These are phyloP conservation scores for Drosophila subobscura DNA, from an alignment of 1,140 invertebrate species.

Conservation along the genomic window DNA sequence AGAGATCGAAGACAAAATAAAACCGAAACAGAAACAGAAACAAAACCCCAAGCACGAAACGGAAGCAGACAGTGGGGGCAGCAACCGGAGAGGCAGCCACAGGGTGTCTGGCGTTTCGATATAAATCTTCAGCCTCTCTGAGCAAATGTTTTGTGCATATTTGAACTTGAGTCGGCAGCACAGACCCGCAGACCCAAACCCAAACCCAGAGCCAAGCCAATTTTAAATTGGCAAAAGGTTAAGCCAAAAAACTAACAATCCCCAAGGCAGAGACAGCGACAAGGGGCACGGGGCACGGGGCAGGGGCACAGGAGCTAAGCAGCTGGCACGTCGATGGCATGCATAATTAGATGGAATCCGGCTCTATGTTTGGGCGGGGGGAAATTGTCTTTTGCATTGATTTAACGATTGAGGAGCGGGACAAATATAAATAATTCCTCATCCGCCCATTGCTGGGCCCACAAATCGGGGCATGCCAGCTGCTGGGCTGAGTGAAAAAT, in stretches of 20 bases:
- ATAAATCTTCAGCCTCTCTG: slow-evolving; percentile 81
- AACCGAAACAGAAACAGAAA: slow-evolving; percentile 1
- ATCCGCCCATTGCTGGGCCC: background rate
- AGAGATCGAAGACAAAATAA: slow-evolving; percentile 21
- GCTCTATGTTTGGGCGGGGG: slow-evolving; percentile 28
- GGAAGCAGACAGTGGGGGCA: slow-evolving; percentile 49
- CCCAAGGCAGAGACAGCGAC: background rate
- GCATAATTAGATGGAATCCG: slow-evolving; percentile 66
- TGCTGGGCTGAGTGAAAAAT: no score
- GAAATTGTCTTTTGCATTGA: slow-evolving; percentile 65
- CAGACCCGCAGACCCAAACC: slow-evolving; percentile 12
- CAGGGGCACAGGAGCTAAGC: slow-evolving; percentile 10
- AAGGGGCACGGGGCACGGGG: background rate
- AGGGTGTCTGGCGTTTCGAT: slow-evolving; percentile 68
- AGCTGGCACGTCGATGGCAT: slow-evolving; percentile 63
- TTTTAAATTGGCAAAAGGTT: slow-evolving; percentile 80
- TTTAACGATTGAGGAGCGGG: slow-evolving; percentile 32
- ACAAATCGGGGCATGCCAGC: no score
- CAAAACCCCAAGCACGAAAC: slow-evolving; percentile 47
- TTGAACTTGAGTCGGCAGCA: slow-evolving; percentile 58
- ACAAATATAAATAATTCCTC: background rate
- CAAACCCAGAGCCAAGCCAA: slow-evolving; percentile 51
- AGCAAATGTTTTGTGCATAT: slow-evolving; percentile 80
- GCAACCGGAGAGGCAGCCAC: slow-evolving; percentile 30
- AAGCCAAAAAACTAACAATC: slow-evolving; percentile 76